Percentiles rank a stretch among this genome's conserved stretches.
Conservation (phyloP, 2,888 invertebrate genomes). For the Blastobasis lacticolella region DNA sequence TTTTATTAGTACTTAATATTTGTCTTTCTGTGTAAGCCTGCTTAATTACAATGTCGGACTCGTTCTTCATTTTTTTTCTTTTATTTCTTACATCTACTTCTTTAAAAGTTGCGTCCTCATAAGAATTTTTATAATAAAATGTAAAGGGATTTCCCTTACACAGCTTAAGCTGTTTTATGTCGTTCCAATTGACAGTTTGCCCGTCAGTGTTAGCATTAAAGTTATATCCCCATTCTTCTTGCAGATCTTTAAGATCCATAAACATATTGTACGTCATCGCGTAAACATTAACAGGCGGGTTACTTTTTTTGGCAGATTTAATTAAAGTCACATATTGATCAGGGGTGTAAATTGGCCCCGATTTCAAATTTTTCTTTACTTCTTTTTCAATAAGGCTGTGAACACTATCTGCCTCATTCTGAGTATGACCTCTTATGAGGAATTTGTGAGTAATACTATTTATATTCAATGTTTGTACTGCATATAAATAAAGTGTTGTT, state of each 20-base stretch:
- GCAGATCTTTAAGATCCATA: slow-evolving; percentile 8
- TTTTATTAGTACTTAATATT: slow-evolving; percentile 12
- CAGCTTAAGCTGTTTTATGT: slow-evolving; percentile 6
- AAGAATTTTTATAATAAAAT: slow-evolving; percentile 4
- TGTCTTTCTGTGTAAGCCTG: slow-evolving; percentile 7
- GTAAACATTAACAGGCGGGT: not conserved
- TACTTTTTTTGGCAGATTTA: not conserved
- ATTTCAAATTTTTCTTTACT: slow-evolving; percentile 10
- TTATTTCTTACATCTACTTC: slow-evolving; percentile 13
- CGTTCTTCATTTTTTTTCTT: slow-evolving; percentile 8
- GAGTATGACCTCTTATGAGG: slow-evolving; percentile 14
- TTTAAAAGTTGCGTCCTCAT: not conserved
- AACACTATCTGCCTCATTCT: slow-evolving; percentile 17
- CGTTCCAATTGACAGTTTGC: slow-evolving; percentile 6
- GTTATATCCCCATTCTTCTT: slow-evolving; percentile 11
- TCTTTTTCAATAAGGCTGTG: slow-evolving; percentile 17
- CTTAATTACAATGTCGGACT: slow-evolving; percentile 2
- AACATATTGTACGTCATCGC: slow-evolving; percentile 1
- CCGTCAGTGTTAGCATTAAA: slow-evolving; percentile 1
- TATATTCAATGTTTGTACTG: slow-evolving; percentile 9
- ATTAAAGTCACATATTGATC: slow-evolving; percentile 13
- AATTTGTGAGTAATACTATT: slow-evolving; percentile 18
- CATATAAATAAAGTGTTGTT: slow-evolving; percentile 16
- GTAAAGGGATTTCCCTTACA: slow-evolving; percentile 4
- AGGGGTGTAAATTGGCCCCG: slow-evolving; percentile 15